Evolutionary conservation across 2,113 vertebrate genomes (phyloP), one percentile per base, ranked within the genome.

Genomic region (Illadopsis cleaveri): DNA sequence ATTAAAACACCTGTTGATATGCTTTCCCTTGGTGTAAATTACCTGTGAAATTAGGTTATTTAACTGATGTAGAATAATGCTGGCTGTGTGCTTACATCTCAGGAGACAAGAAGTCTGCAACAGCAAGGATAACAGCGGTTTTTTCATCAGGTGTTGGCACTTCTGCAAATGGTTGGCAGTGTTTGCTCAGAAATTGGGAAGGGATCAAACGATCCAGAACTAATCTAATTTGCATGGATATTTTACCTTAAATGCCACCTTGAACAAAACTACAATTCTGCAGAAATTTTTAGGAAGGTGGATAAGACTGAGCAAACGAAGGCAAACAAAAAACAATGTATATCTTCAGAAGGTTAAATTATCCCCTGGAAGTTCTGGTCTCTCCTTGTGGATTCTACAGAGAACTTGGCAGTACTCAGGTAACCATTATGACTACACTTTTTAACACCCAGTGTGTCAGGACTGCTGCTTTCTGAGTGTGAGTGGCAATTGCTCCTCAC

Each of bases 201-300:
- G 40, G 45, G n/a, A 91, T 85, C 40, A 94, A 96, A 96, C 0
- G 7, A 79, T 65, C 73, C 70, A 86, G 83, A 94, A 94, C 73
- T 94, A 85, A 96, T 87, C 61, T 65, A 91, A 94, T 95, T 95
- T 96, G 61, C 81, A 94, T 2, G 37, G 89, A 76, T 89, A 65
- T 89, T 93, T 96, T 91, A 95, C 93, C 81, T 95, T 86, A 97
- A 95, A 89, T 78, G 69, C 73, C 48, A 89, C 65, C 77, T 85
- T 72, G 65, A 82, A 94, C 38, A 71, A 82, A 89, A 92, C 37
- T 37, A 17, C 28, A 79, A 51, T 56, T 71, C 72, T 79, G 65
- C 31, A 58, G 69, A 82, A 69, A 60, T 33, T 33, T 71, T 96
- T 84, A 38, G 51, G 42, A 86, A 89, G 47, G 45, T 35, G 58